phyloP scores from a whole-genome alignment of 2,113 vertebrate genomes.

The Machaerirhynchus nigripectus region DNA sequence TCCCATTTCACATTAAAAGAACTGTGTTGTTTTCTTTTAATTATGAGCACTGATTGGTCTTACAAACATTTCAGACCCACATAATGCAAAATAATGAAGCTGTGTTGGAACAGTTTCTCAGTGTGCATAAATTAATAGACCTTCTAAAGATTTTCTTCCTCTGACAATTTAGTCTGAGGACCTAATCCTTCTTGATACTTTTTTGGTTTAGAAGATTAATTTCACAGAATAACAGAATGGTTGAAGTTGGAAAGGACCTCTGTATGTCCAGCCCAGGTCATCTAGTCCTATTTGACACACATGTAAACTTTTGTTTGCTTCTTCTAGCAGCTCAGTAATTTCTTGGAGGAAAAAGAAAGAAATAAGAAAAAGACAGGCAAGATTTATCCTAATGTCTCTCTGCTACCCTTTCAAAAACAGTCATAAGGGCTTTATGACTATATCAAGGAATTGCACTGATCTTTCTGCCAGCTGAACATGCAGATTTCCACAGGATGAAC shows the following conservation, averaged over 20 bases:
- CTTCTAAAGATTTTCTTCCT: neutral
- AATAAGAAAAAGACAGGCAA: neutral
- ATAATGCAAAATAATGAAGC: neutral
- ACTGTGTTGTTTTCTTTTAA: fast-evolving
- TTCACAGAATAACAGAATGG: neutral
- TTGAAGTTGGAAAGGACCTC: neutral
- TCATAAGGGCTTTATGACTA: neutral
- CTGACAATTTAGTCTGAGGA: neutral
- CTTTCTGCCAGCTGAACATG: neutral
- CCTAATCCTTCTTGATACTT: too few relatives aligned
- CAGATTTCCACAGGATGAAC: neutral
- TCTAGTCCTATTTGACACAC: neutral
- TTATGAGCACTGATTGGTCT: neutral
- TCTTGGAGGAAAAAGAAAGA: neutral
- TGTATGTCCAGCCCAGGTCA: neutral
- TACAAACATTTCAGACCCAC: neutral
- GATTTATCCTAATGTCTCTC: neutral
- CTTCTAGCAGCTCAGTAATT: neutral
- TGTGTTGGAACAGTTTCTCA: neutral
- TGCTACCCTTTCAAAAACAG: neutral
- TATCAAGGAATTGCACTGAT: neutral
- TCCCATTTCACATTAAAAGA: neutral
- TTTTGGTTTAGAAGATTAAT: neutral
- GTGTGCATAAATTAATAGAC: neutral
- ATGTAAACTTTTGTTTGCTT: neutral